Evolutionary conservation across 1,140 invertebrate species (phyloP), one percentile per base, ranked within the genome.

Genomic region (Anthonomus grandis): DNA sequence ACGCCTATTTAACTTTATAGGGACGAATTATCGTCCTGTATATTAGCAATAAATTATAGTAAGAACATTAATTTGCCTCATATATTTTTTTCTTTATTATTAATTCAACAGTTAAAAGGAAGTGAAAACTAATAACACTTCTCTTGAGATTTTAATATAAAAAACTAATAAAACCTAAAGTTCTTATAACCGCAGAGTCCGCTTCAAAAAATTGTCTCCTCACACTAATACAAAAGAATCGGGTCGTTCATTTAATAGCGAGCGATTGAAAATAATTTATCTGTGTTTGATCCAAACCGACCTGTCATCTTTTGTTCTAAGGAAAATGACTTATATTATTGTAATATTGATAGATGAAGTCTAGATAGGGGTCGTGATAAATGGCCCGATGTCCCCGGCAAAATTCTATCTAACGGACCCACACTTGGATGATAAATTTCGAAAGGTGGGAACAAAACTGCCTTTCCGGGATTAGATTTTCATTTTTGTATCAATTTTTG

Each of bases 401-500:
- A 58, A 65, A 66, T 66, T 66, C 60, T 64, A 62, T 64, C 52
- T 57, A 59, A 60, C 60, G 52, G 31, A 45, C 54, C 50, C 57
- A 59, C 41, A 55, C 54, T 54, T 42, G 48, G 55, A 58, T 64
- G 63, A 64, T 66, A 66, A 64, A 66, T 66, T 59, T 54, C 49
- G 23, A 38, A 66, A 66, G 65, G 65, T 66, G 65, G 52, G 57
- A 60, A 64, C 59, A 48, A 47, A 54, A 58, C 36, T 36, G 56
- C 53, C 61, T 57, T 47, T 51, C 55, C 60, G 49, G 58, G 58
- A 66, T 66, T 66, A 64, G 60, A 66, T 62, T 66, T 64, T 64
- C 65, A 66, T 63, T 66, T 64, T 66, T 61, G 59, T 50, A 64
- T 63, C 59, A 56, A 64, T n/a, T 60, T 66, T 66, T 64, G 63